Conservation (phyloP, 1,140 invertebrate species). For the Drosophila ironensis region DNA sequence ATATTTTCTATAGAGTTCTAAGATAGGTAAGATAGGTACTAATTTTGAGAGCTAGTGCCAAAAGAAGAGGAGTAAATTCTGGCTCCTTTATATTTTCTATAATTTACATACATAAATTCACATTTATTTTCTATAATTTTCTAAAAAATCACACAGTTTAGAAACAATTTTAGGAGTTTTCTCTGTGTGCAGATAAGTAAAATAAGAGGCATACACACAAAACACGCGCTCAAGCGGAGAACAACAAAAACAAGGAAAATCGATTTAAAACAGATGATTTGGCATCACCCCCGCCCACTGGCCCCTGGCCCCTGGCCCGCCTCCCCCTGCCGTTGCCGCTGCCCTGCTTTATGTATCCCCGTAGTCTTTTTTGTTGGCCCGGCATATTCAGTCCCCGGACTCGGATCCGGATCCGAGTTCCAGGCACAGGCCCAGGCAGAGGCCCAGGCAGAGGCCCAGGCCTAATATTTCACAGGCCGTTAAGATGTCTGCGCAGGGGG, state of each 20-base stretch:
- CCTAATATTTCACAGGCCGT: constrained; percentile 48
- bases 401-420: neutral
- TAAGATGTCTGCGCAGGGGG: constrained; percentile 30
- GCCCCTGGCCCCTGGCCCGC: too few species aligned
- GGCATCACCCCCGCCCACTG: constrained; percentile 43
- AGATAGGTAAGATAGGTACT: too few species aligned
- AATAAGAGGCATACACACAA: constrained; percentile 8
- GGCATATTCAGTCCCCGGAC: constrained; percentile 5
- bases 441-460: constrained; percentile 1
- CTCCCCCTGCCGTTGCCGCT: neutral
- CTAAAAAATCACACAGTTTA: neutral
- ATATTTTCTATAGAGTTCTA: too few species aligned
- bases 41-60: too few species aligned
- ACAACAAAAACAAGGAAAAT: constrained; percentile 58
- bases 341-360: constrained; percentile 55
- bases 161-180: neutral
- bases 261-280: constrained; percentile 80
- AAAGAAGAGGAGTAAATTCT: too few species aligned
- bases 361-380: constrained; percentile 22
- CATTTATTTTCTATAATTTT: neutral
- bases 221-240: neutral
- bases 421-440: neutral
- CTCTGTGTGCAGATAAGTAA: neutral
- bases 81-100: too few species aligned
- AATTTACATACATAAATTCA: too few species aligned